Evolutionary conservation across 2,888 invertebrate genomes (phyloP), one percentile per base, ranked within the genome.

Genomic region (Argynnis bischoffii): DNA sequence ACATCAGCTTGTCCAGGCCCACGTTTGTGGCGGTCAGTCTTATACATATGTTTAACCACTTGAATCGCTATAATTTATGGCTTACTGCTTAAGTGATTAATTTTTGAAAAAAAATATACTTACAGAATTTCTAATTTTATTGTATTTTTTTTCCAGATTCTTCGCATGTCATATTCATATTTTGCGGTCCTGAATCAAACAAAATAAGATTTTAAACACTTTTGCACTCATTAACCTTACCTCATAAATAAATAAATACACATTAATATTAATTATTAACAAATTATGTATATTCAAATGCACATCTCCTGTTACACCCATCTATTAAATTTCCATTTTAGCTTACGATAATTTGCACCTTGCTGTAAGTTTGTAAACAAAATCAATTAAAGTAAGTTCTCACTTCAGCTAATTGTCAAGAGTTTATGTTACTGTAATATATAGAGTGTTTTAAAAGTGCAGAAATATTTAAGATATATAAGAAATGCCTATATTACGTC

Each of bases 1-100:
- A 92, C 73, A 86, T 93, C 14, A 77, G 84, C 2, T 81, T 94
- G 31, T 90, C 92, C 1, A 78, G 93, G 66, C 89, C 90, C 73
- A 93, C 93, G 0, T 94, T 94, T 80, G 84, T 94, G 1, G 74
- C 86, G 73, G 94, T 94, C 75, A 77, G 81, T 71, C 14, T 5
- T 56, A 41, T 51, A 41, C 35, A 35, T 31, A 31, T 8, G 8
- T 41, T 41, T 11, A 41, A 35, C 35, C 35, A 1, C 6, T 35
- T 35, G 1, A 35, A 41, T 41, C 11, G 8, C 11, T 11, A 41
- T 41, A 11, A 41, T 35, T 35, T 35, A 41, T 1, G 11, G 35
- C 8, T 8, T 41, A 41, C 11, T 41, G 2, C 11, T 8, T 41
- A 2, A 41, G 35, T 11, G 8, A 41, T 11, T 41, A 11, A 41